phyloP scores from a whole-genome alignment of 2,797 vertebrate species.

The Scarus forsteni region DNA sequence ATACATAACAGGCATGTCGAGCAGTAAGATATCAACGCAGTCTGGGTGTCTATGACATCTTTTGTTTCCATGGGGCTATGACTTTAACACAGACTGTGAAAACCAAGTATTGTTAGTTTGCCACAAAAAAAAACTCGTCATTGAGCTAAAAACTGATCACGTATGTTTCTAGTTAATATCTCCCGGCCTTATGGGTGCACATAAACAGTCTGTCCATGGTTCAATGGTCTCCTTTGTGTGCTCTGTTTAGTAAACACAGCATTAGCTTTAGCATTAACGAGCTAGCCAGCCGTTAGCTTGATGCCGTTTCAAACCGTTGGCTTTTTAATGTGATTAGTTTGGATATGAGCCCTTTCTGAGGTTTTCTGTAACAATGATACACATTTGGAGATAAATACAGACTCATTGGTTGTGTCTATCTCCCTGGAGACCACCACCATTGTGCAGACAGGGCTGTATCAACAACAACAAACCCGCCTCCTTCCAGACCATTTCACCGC shows the following conservation, averaged over 20 bases:
- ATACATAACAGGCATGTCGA: too few species aligned
- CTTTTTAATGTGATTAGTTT: not conserved
- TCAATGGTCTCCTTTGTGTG: conserved; percentile 14
- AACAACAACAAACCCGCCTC: conserved; percentile 78
- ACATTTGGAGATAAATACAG: too few species aligned
- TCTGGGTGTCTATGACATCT: too few species aligned
- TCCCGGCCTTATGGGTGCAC: not conserved
- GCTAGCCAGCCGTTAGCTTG: conserved; percentile 44
- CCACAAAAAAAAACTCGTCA: too few species aligned
- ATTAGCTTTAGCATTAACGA: conserved; percentile 7
- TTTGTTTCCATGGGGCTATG: too few species aligned
- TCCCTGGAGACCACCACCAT: conserved; percentile 23
- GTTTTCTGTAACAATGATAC: not conserved
- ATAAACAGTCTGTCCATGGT: not conserved
- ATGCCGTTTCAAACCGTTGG: not conserved
- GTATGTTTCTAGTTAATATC: too few species aligned
- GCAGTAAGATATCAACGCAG: too few species aligned
- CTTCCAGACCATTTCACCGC: conserved; percentile 19
- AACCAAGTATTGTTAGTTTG: too few species aligned
- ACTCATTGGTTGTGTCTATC: not conserved
- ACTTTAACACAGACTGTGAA: too few species aligned
- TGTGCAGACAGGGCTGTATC: conserved; percentile 27
- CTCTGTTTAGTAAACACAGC: not conserved
- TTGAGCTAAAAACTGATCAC: too few species aligned
- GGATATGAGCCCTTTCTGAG: rapidly evolving